A percentile compares a stretch with the other conserved stretches of the same genome.
Evolutionary conservation across 2,113 vertebrate genomes (phyloP).

Genomic region (Empidonax traillii): DNA sequence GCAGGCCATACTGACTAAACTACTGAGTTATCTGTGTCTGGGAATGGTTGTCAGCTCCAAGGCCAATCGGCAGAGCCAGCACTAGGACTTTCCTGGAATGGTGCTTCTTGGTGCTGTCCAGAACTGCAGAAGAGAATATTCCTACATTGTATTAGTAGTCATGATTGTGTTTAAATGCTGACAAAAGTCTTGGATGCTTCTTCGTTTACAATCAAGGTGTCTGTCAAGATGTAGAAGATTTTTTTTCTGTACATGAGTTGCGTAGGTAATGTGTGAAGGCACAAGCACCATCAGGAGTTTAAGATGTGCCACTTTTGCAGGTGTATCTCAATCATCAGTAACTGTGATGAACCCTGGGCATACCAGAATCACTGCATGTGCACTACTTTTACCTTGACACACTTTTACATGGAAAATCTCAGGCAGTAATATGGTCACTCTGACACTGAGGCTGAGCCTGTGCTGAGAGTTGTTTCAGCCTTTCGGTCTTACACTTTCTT

Average conservation of each 20-base stretch:
- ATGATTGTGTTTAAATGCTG: background rate
- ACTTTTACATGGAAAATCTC: background rate
- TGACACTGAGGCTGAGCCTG: background rate
- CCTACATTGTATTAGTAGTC: background rate
- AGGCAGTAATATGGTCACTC: background rate
- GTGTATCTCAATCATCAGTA: background rate
- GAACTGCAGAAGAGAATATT: background rate
- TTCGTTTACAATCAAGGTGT: background rate
- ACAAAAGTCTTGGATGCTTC: background rate
- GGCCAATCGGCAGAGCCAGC: background rate
- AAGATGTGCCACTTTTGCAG: background rate
- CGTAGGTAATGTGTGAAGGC: background rate
- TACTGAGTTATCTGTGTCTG: background rate
- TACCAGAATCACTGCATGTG: background rate
- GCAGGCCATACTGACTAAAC: background rate
- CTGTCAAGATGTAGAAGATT: fast-evolving
- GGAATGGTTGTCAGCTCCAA: background rate
- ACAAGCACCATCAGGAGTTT: background rate
- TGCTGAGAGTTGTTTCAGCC: background rate
- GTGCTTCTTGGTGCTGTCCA: fast-evolving
- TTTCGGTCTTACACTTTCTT: background rate
- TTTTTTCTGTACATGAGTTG: background rate
- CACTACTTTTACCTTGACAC: background rate
- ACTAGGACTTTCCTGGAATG: background rate
- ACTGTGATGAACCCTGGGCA: background rate